Base-by-base conservation (phyloP, 2,888 invertebrate species). In the Andrena hattorfiana region DNA sequence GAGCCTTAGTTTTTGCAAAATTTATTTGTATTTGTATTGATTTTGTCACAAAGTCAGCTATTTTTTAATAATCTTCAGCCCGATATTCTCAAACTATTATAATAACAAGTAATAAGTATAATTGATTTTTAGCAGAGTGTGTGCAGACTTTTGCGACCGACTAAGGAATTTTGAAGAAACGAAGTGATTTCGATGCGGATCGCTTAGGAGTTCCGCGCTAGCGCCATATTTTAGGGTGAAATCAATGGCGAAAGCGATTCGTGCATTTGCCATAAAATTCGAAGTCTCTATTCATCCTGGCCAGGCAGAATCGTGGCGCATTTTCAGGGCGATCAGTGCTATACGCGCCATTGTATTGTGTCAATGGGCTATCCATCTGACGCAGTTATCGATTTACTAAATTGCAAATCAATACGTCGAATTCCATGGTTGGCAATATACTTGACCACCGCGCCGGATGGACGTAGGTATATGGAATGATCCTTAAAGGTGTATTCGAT, bases 371-470 rank as follows among this genome's bases (percentile, higher is more conserved):
- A 87, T 88, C 89, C 88, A 91, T 90, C 91, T 90, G 91, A 85
- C 88, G 90, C 90, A 87, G 91, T 92, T 93, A 91, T 92, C 92
- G 93, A 92, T 93, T 92, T 92, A 89, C 90, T 89, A 91, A 93
- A 93, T 92, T 91, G 92, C 91, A 91, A 92, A 92, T 93, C 93
- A 90, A 87, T 87, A 85, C 73, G 49, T 42, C 59, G 82, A 64
- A 83, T 80, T 75, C 75, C 83, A 42, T 56, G 42, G 48, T 30
- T 51, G 70, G 77, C 74, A 74, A 74, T 74, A 66, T 78, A 85
- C 79, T 82, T 79, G 83, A 80, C 77, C 84, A 54, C 59, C 32
- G 62, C 8, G n/a, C 42, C 62, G 66, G 23, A 68, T 75, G 49
- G 32, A 63, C 79, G 59, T 23, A 26, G 26, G 1, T 26, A 60